Base-by-base conservation (phyloP, 2,888 invertebrate species). In the Nemotelus nigrinus region DNA sequence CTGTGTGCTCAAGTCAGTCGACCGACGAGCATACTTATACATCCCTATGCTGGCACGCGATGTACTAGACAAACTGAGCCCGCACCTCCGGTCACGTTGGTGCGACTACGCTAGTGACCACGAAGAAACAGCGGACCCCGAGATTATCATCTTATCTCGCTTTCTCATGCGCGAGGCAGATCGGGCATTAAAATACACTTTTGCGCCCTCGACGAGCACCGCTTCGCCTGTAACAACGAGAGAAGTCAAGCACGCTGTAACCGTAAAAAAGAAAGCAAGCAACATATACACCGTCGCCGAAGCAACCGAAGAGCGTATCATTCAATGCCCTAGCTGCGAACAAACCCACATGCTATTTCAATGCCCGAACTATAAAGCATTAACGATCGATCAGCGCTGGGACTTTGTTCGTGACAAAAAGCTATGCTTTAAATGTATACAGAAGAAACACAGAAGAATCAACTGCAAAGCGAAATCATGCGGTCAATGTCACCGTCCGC, bases 351-450 rank as follows among this genome's bases (percentile, higher is more conserved):
- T 25, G 25, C 25, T 25, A 6, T 58, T 5, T 58, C 10, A 58
- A 25, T 58, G 58, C 25, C 58, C 58, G 58, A 58, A 58, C 58
- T 2, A 58, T 58, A 58, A 58, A 25, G 25, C 25, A 25, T 58
- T 58, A 25, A 58, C 58, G 58, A 58, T 58, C 25, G 58, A 58
- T 58, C 58, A 58, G 58, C 58, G 58, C 58, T 58, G 58, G 25
- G 58, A 58, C 25, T 25, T 58, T n/a, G 58, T 58, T 8, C 25
- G 58, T 25, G 8, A 58, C 58, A 58, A 58, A n/a, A 58, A 58
- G 58, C 58, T 58, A 58, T 58, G 58, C 58, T 58, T 58, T 58
- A 58, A 58, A 58, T 58, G 58, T 58, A n/a, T 58, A 58, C 58
- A 58, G 58, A 58, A 58, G 58, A 58, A 58, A 58, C 7, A n/a